Percentiles rank a stretch among this genome's conserved stretches.
Conservation (phyloP, 2,888 invertebrate species). For the Anaspis maculata region DNA sequence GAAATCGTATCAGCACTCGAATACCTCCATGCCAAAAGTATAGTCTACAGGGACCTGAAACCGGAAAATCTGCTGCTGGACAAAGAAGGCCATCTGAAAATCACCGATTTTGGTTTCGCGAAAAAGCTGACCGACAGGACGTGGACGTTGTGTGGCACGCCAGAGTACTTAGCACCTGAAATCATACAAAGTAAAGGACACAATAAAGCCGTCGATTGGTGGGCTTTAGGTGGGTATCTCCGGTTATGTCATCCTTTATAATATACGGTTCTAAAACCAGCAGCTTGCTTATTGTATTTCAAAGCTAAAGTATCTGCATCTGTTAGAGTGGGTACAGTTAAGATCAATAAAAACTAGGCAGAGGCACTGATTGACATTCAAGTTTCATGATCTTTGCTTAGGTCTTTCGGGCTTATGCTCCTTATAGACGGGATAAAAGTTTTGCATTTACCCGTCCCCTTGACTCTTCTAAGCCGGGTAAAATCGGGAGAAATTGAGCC, state of each 20-base stretch:
- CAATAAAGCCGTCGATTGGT: constrained; percentile 98
- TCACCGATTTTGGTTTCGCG: constrained; percentile 97
- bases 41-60: constrained; percentile 84
- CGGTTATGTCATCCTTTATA: background rate
- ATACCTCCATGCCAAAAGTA: constrained; percentile 82
- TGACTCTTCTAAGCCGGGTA: too few species aligned
- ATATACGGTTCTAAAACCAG: too few species aligned
- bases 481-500: too few species aligned
- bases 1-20: constrained; percentile 92
- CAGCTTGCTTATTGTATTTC: too few species aligned
- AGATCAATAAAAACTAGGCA: too few species aligned
- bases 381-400: too few species aligned
- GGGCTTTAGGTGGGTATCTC: constrained; percentile 75
- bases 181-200: constrained; percentile 97
- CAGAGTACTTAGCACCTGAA: constrained; percentile 94
- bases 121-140: constrained; percentile 91
- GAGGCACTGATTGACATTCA: too few species aligned
- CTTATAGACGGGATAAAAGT: too few species aligned
- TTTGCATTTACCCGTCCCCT: too few species aligned
- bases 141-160: constrained; percentile 95
- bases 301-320: too few species aligned
- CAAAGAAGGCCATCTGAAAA: constrained; percentile 89
- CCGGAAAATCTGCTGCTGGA: constrained; percentile 92
- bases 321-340: too few species aligned
- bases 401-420: too few species aligned